These are phyloP conservation scores for Etheostoma nigrum DNA, from an alignment of 2,797 vertebrate species.

Conservation along the genomic window DNA sequence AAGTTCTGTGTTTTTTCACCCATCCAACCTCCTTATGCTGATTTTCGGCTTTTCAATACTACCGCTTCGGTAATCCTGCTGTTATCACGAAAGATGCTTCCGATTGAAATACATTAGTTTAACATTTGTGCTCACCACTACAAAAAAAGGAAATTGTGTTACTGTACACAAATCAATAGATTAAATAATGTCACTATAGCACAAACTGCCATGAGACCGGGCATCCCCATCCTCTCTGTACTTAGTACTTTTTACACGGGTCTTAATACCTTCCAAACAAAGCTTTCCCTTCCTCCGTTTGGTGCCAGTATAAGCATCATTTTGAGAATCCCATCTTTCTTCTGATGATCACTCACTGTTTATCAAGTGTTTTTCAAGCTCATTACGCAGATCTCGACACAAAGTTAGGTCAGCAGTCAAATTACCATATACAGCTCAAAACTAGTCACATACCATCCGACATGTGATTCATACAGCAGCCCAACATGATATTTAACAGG, in stretches of 20 bases:
- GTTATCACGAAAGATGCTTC: no score
- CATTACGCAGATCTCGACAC: neutral
- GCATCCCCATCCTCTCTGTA: neutral
- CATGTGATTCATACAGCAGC: neutral
- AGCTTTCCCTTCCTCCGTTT: neutral
- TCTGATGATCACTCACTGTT: neutral
- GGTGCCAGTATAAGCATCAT: slow-evolving; percentile 1
- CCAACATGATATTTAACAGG: neutral
- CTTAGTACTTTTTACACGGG: slow-evolving; percentile 1
- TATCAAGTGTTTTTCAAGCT: neutral
- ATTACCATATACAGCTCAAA: neutral
- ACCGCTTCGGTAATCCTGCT: no score
- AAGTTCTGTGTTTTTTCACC: no score
- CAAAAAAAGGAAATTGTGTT: no score
- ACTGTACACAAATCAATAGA: no score
- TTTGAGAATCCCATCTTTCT: neutral
- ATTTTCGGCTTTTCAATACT: no score
- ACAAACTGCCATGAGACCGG: no score
- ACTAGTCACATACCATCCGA: neutral
- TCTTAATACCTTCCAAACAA: slow-evolving; percentile 16
- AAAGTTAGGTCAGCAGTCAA: neutral
- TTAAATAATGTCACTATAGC: no score
- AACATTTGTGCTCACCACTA: no score
- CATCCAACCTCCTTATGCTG: no score
- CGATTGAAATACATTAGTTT: no score